Evolutionary conservation across 2,888 invertebrate species (phyloP).

Genomic region (Altica lythri): DNA sequence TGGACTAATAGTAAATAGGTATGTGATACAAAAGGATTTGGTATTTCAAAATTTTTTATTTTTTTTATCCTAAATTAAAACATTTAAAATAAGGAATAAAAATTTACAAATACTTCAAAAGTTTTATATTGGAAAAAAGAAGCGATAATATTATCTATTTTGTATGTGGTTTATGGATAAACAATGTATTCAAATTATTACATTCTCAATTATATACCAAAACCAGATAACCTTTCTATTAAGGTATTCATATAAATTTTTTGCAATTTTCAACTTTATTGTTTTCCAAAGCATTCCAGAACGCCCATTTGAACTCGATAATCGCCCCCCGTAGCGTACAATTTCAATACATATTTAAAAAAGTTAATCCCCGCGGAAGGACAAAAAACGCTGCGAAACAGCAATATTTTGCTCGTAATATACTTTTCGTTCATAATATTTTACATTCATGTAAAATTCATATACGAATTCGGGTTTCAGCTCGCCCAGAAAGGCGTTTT

Average conservation of each 20-base stretch:
- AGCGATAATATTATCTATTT: too few relatives aligned
- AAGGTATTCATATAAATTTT: not conserved
- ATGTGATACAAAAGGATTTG: too few relatives aligned
- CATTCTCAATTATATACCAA: too few relatives aligned
- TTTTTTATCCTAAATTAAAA: too few relatives aligned
- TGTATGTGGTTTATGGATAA: too few relatives aligned
- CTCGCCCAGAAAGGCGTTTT: constrained; percentile 7
- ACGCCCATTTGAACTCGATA: constrained; percentile 1
- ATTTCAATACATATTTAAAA: constrained; percentile 9
- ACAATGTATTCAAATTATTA: too few relatives aligned
- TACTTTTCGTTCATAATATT: constrained; percentile 6
- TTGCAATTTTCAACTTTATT: constrained; percentile 4
- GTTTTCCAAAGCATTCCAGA: constrained; percentile 6
- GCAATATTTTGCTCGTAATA: constrained; percentile 7
- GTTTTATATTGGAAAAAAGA: too few relatives aligned
- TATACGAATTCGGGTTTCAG: constrained; percentile 5
- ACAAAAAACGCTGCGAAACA: constrained; percentile 6
- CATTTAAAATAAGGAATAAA: too few relatives aligned
- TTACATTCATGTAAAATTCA: constrained; percentile 7
- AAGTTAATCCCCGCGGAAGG: constrained; percentile 3
- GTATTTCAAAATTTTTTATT: too few relatives aligned
- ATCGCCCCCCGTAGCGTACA: constrained; percentile 8
- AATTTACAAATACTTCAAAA: too few relatives aligned
- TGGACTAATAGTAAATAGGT: too few relatives aligned
- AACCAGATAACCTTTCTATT: too few relatives aligned